Evolutionary conservation across 2,888 invertebrate genomes (phyloP), one percentile per base, ranked within the genome.

Genomic region (Aphidoletes aphidimyza): DNA sequence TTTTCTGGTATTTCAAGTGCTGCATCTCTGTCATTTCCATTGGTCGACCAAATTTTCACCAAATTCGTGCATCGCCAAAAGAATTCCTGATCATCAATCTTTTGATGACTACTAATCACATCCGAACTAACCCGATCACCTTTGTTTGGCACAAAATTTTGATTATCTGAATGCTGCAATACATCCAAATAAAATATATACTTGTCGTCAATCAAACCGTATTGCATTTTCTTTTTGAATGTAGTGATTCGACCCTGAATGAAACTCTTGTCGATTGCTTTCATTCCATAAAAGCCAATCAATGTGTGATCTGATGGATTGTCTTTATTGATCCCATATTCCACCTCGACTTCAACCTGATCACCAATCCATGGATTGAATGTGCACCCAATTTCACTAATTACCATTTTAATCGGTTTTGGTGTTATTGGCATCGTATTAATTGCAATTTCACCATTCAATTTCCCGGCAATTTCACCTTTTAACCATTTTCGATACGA

Each of bases 51-150:
- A 11, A 37, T 37, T n/a, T 81, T 37, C 11, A 59, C 30, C 3
- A 86, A 26, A 22, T 87, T 87, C 8, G 89, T 86, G 47, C 89
- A 89, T 0, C 90, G 88, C 86, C 88, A 89, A 0, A 86, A 69
- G 84, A 85, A 89, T 42, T 85, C 54, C 85, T 94, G 91, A 90
- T 94, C 93, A 86, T 93, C 92, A 88, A 95, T 95, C 89, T 95
- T 91, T 90, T 94, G 93, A 86, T 93, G 92, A 88, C 95, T 95
- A 89, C 95, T 95, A 87, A 95, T 94, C 0, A 93, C 91, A 88
- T 95, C 94, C 6, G 92, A 92, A 85, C 91, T 88, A 2, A 94
- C 94, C 88, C 91, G 91, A 87, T 94, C 93, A 17, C 94, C 93
- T 84, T 92, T 87, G 59, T 90, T 88, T 0, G 94, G 93, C 26